phyloP scores from a whole-genome alignment of 1,140 invertebrate genomes.

The Notospermus geniculatus region DNA sequence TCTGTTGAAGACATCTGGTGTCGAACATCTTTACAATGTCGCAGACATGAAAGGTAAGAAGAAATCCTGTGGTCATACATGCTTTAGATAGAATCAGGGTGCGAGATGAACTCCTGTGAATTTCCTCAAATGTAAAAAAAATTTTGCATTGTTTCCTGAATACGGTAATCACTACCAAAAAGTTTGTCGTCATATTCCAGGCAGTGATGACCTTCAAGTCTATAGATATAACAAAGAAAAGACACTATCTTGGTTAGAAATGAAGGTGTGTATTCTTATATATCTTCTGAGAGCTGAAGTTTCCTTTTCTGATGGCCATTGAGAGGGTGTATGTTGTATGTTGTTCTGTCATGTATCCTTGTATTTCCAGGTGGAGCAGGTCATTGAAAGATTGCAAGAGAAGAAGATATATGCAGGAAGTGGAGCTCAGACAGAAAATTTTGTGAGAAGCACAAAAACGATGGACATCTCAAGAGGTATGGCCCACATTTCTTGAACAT shows the following conservation, averaged over 20 bases:
- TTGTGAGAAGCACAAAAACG: slow-evolving; percentile 1
- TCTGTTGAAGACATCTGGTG: slow-evolving; percentile 1
- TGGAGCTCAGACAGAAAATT: not conserved
- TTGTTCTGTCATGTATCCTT: too few species aligned
- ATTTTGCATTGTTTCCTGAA: not conserved
- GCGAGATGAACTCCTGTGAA: not conserved
- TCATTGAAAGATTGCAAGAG: not conserved
- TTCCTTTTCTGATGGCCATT: too few species aligned
- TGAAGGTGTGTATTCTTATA: too few species aligned
- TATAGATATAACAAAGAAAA: slow-evolving; percentile 47
- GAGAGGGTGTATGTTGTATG: too few species aligned
- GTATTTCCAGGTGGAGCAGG: not conserved
- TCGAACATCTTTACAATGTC: not conserved
- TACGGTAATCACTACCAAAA: not conserved
- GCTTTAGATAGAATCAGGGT: not conserved
- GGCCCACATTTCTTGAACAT: too few species aligned
- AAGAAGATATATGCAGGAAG: slow-evolving; percentile 1
- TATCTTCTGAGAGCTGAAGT: too few species aligned
- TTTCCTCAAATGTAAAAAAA: not conserved
- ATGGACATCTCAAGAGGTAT: slow-evolving; percentile 2
- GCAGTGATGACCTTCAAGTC: slow-evolving; percentile 36
- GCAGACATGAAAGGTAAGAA: slow-evolving; percentile 18
- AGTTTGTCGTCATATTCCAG: slow-evolving; percentile 18
- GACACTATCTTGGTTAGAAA: slow-evolving; percentile 41
- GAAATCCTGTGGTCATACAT: too few species aligned